Base-by-base conservation (phyloP, 2,113 vertebrate genomes). In the Puma concolor region DNA sequence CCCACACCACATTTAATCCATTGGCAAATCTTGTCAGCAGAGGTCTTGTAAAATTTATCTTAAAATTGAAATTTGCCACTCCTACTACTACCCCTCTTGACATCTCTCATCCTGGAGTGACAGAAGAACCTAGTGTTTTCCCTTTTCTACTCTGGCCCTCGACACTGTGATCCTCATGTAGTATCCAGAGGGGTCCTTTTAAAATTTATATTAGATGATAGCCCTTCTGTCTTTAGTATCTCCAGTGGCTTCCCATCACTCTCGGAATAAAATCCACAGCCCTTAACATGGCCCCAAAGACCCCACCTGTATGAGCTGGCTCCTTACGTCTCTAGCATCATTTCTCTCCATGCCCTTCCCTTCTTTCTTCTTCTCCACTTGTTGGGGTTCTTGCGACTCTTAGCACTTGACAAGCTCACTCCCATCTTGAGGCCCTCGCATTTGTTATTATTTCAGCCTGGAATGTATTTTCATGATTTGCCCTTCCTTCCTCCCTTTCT, bases 41-140 rank as follows among this genome's bases (percentile, higher is more conserved):
- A 96, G 21, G 4, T 86, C 52, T 95, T 96, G 23, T 93, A 96
- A 97, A 95, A 82, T 92, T 31, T 23, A 63, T 74, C 36, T 95
- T 90, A 94, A 60, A 92, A 89, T 90, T 97, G 63, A 67, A 80
- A 69, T 71, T 91, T 93, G 38, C 76, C 19, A 16, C 29, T 60
- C 57, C 48, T 63, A 25, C 66, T 54, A 14, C 66, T 81, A 48
- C 7, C 14, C 36, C 15, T 84, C 36, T 64, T 36, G 60, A 64
- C 16, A 54, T 60, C 44, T 85, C 50, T 88, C 41, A 29, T 19
- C 10, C 60, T 54, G 6, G 38, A 88, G 69, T 93, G 60, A 77
- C 86, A 8, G 85, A 74, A 93, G 96, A 91, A 54, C 84, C 16
- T 89, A 29, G 52, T 81, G 41, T 94, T 91, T 93, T 95, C 63